Base-by-base conservation (phyloP, 2,888 invertebrate species). In the Lymantria dispar region DNA sequence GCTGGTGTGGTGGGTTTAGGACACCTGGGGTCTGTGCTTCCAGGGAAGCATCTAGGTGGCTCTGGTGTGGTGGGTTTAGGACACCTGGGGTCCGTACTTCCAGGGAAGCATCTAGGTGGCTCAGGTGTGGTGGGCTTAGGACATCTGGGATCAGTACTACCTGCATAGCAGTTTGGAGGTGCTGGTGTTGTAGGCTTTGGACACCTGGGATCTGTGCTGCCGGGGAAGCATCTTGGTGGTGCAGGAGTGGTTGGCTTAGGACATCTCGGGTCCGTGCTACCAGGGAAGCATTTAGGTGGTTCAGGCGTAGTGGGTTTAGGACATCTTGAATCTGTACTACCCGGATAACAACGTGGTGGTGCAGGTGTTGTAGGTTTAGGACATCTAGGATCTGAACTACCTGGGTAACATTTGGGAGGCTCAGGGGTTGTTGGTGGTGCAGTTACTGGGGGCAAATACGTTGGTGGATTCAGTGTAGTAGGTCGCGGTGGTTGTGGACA, bases 401-500 rank as follows among this genome's bases (percentile, higher is more conserved):
- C 83, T 0, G 83, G 82, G 48, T 72, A 80, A 41, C 82, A 82
- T 0, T 54, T 58, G 1, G 62, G 71, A 9, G 68, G 58, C 29
- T 44, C 63, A 0, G 70, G 59, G 3, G 72, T 65, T 0, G 76
- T 68, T 11, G 73, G 63, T 8, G 60, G 58, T 1, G 76, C 79
- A 0, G 38, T 58, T 7, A 47, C 52, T 0, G 83, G 83, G 0
- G 82, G 81, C 48, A 72, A 80, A 40, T 81, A 82, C 0, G 53
- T 58, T 5, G 60, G 71, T 11, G 70, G 43, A 68, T 13, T 51
- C 13, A 33, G 47, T 2, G 75, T 76, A 0, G 77, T 70, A 0
- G 75, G 70, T n/a, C n/a, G n/a, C n/a, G n/a, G n/a, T n/a, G n/a
- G n/a, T 52, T 71, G 73, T 0, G 83, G 84, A 37, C 86, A 43